Evolutionary conservation across 2,888 invertebrate species (phyloP), one percentile per base, ranked within the genome.

Genomic region (Dasypogon diadema): DNA sequence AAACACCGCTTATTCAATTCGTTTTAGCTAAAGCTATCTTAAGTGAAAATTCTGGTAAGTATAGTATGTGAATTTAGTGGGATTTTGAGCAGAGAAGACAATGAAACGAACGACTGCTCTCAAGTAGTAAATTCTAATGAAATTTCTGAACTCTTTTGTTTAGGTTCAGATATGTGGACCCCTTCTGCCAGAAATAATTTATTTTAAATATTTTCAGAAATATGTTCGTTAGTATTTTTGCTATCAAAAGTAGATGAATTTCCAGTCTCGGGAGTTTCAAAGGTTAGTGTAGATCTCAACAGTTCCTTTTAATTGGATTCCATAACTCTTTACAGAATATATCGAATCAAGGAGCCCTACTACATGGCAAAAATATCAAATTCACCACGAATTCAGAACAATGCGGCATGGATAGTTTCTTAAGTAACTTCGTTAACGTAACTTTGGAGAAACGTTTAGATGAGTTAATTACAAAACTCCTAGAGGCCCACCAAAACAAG

Each of bases 21-120:
- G 55, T 76, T 22, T 54, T 78, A 8, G 75, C 74, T 1, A 78
- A 75, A 37, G 75, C 60, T 16, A 60, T 75, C 4, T 24, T 76
- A 18, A 14, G 42, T 60, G 76, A 63, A 24, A 65, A 78, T 37
- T 16, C 63, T 51, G 76, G 76, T 76, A 56, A 70, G 8, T 55
- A 48, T 48, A n/a, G n/a, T n/a, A n/a, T n/a, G n/a, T n/a, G n/a
- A n/a, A n/a, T n/a, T n/a, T n/a, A n/a, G n/a, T n/a, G n/a, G n/a
- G n/a, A n/a, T n/a, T n/a, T n/a, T n/a, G n/a, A n/a, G n/a, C n/a
- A n/a, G n/a, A n/a, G n/a, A n/a, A n/a, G n/a, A n/a, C n/a, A n/a
- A n/a, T n/a, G n/a, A n/a, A n/a, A n/a, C n/a, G n/a, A n/a, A n/a
- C n/a, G n/a, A n/a, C n/a, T n/a, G n/a, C n/a, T n/a, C n/a, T n/a